A percentile compares a stretch with the other conserved stretches of the same genome.
phyloP scores from a whole-genome alignment of 2,888 invertebrate genomes.

The Dynastes maya region DNA sequence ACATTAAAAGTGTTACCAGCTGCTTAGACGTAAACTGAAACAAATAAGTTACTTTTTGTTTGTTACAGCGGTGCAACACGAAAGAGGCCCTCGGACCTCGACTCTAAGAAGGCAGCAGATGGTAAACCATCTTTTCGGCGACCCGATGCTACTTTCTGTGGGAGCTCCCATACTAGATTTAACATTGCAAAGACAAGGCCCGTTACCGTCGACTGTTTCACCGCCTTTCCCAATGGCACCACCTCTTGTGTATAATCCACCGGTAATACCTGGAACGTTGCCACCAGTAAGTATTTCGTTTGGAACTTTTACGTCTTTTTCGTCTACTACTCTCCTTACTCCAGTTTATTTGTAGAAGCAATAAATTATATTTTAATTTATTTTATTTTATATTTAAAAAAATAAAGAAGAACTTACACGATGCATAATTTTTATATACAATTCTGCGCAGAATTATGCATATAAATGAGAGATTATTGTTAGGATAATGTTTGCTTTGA shows the following conservation, averaged over 20 bases:
- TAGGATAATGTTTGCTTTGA: no score
- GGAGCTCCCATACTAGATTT: constrained; percentile 72
- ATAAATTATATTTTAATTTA: no score
- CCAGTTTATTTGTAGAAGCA: no score
- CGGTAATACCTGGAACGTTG: constrained; percentile 58
- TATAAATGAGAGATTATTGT: no score
- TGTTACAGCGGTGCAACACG: constrained; percentile 95
- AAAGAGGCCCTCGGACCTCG: constrained; percentile 96
- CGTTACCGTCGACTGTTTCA: constrained; percentile 56
- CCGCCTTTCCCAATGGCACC: constrained; percentile 63
- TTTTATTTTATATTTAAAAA: no score
- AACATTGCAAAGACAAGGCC: constrained; percentile 68
- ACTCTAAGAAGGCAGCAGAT: constrained; percentile 96
- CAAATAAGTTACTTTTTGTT: constrained; percentile 54
- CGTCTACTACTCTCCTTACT: no score
- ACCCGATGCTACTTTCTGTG: constrained; percentile 68
- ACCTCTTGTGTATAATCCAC: constrained; percentile 66
- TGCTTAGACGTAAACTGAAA: constrained; percentile 9
- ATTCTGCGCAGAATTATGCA: no score
- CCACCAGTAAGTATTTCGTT: not conserved
- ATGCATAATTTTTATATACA: no score
- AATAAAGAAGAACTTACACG: no score
- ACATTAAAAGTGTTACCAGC: not conserved
- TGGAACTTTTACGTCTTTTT: no score
- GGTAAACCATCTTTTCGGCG: constrained; percentile 84